phyloP scores from a whole-genome alignment of 2,113 vertebrate species.

The Grallaria varia region DNA sequence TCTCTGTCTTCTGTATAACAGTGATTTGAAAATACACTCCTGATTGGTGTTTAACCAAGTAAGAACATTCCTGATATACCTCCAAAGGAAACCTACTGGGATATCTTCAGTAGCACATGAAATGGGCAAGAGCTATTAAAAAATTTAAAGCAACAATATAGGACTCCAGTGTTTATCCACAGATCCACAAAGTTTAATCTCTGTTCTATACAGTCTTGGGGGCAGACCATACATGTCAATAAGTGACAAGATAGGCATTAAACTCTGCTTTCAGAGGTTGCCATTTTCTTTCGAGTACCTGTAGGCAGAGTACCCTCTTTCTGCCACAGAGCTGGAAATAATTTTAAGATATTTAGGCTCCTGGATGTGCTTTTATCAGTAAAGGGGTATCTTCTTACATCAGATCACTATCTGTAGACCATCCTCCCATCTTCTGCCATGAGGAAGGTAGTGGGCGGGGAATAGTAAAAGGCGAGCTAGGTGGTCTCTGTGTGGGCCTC shows the following conservation, averaged over 20 bases:
- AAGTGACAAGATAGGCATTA: not conserved
- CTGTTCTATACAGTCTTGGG: fast-evolving
- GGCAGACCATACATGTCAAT: not conserved
- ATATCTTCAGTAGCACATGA: not conserved
- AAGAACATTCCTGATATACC: not conserved
- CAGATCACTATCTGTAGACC: not conserved
- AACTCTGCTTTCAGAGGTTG: not conserved
- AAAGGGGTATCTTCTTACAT: not conserved
- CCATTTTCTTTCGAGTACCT: not conserved
- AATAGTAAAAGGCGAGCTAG: not conserved
- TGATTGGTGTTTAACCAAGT: not conserved
- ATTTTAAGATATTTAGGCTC: not conserved
- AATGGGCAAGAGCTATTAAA: not conserved
- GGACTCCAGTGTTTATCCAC: not conserved
- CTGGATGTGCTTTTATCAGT: not conserved
- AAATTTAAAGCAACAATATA: not conserved
- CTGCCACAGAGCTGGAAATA: not conserved
- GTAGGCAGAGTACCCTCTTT: not conserved
- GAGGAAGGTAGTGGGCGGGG: not conserved
- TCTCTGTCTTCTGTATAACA: not conserved
- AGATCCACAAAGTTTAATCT: not conserved
- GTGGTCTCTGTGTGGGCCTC: not conserved
- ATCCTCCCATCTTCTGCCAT: not conserved
- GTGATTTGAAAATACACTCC: not conserved
- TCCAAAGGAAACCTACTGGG: not conserved